These are phyloP conservation scores for Diachrysia chrysitis DNA, from an alignment of 2,888 invertebrate genomes.

Conservation along the genomic window DNA sequence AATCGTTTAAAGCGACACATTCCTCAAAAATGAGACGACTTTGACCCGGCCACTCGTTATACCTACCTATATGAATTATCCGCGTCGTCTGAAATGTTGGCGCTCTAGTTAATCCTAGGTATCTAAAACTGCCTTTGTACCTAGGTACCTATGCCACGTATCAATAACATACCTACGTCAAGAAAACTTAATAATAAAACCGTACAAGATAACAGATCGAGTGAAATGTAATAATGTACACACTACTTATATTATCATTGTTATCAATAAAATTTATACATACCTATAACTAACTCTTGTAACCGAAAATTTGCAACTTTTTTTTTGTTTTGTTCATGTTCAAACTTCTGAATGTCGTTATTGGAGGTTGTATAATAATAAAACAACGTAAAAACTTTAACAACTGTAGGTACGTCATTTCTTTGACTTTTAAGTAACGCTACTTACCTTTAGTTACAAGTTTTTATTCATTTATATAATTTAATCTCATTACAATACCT, in stretches of 20 bases:
- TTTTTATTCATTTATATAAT: not conserved
- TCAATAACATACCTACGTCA: not conserved
- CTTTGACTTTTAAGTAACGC: not conserved
- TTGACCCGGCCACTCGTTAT: slow-evolving; percentile 23
- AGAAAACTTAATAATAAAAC: not conserved
- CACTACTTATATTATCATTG: not conserved
- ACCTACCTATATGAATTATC: slow-evolving; percentile 54
- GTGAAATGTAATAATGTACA: not conserved
- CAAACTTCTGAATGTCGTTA: slow-evolving; percentile 1
- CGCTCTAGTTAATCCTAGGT: slow-evolving; percentile 41
- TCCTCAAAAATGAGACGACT: slow-evolving; percentile 39
- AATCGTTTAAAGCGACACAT: slow-evolving; percentile 25
- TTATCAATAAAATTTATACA: slow-evolving; percentile 3
- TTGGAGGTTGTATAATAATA: not conserved
- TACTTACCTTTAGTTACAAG: not conserved
- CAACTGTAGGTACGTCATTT: not conserved
- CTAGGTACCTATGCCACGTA: not conserved
- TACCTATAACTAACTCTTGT: not conserved
- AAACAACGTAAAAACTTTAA: not conserved
- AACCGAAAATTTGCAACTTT: not conserved
- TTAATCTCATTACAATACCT: not conserved
- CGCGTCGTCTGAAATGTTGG: slow-evolving; percentile 46
- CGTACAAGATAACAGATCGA: not conserved
- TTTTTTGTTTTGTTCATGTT: not conserved
- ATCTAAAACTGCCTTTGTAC: slow-evolving; percentile 41